Evolutionary conservation across 2,113 vertebrate genomes (phyloP).

Genomic region (Dinomys branickii): DNA sequence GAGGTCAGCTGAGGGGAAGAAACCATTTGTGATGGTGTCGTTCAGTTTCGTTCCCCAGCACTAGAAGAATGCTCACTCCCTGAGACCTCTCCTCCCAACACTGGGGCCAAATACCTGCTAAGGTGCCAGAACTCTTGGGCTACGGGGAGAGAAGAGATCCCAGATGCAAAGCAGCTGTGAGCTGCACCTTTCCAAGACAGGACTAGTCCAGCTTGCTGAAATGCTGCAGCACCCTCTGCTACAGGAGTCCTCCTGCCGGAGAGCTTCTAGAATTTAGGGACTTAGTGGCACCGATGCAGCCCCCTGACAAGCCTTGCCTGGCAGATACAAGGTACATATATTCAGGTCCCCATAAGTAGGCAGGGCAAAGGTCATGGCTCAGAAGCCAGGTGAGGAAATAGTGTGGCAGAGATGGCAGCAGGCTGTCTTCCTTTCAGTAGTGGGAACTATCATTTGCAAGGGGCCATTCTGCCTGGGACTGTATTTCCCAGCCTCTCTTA

Average conservation of each 20-base stretch:
- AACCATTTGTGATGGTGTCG: no score
- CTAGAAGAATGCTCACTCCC: no score
- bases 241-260: accelerated
- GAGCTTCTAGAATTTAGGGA: not conserved
- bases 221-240: not conserved
- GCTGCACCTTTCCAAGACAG: not conserved
- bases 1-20: not conserved
- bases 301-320: not conserved
- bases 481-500: constrained; percentile 27
- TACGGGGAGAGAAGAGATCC: not conserved
- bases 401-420: not conserved
- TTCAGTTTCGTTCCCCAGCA: not conserved
- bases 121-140: not conserved
- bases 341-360: not conserved
- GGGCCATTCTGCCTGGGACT: not conserved
- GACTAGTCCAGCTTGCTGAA: not conserved
- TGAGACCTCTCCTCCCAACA: not conserved
- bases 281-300: not conserved
- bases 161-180: not conserved
- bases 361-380: not conserved
- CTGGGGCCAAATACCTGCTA: not conserved
- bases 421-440: not conserved
- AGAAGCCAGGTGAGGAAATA: not conserved
- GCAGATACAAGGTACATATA: not conserved
- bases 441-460: not conserved